Percentiles rank a stretch among this genome's conserved stretches.
Evolutionary conservation across 1,140 invertebrate species (phyloP).

Genomic region (Dufourea novaeangliae): DNA sequence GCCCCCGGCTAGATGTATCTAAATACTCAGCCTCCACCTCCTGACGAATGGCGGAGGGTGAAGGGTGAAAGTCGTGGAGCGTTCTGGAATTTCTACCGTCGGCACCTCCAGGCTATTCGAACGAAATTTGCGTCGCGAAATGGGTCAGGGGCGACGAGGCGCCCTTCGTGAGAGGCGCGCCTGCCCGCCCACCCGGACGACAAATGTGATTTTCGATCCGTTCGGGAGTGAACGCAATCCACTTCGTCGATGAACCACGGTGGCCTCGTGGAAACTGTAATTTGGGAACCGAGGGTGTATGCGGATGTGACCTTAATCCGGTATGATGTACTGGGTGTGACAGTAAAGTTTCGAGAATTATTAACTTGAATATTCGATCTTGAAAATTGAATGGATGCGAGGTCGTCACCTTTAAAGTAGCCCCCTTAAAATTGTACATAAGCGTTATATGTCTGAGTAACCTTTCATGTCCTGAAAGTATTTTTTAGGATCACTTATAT

Average conservation of each 20-base stretch:
- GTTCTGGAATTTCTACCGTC: constrained; percentile 65
- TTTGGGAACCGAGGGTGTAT: neutral
- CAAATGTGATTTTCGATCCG: constrained; percentile 60
- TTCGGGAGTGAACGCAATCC: constrained; percentile 46
- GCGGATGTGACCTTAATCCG: neutral
- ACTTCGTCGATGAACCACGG: constrained; percentile 21
- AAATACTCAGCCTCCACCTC: constrained; percentile 70
- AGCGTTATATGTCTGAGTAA: no score
- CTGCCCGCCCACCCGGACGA: no score
- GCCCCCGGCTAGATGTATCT: constrained; percentile 52
- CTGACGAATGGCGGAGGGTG: no score
- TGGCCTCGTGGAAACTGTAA: neutral
- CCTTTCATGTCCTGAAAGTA: no score
- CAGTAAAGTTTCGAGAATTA: no score
- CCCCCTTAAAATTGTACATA: no score
- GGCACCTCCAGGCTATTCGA: constrained; percentile 61
- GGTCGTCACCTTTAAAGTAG: no score
- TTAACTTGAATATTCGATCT: no score
- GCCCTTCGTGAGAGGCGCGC: constrained; percentile 28
- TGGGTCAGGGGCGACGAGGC: constrained; percentile 63
- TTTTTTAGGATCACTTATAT: no score
- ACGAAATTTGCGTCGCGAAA: constrained; percentile 67
- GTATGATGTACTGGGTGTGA: no score
- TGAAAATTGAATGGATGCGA: no score
- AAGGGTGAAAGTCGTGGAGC: constrained; percentile 51